phyloP scores from a whole-genome alignment of 2,113 vertebrate species.

The Thamnaconus septentrionalis region DNA sequence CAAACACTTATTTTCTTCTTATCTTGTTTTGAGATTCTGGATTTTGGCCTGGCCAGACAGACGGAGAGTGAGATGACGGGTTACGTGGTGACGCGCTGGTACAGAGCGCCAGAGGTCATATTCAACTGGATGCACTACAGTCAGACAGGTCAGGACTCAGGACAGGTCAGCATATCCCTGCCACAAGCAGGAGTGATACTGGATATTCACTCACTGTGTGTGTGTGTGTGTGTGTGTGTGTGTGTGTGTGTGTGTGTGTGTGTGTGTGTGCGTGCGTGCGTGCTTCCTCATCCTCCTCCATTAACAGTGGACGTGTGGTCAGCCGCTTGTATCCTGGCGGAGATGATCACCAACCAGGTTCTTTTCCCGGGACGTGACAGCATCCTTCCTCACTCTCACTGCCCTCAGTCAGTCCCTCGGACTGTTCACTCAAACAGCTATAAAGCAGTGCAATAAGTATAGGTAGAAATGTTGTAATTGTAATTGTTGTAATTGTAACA shows the following conservation, averaged over 20 bases:
- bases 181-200: neutral
- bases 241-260: neutral
- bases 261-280: neutral
- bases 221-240: neutral
- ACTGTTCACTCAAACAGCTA: too few species aligned
- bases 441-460: too few species aligned
- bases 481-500: too few species aligned
- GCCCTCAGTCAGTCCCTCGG: too few species aligned
- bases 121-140: conserved; percentile 87
- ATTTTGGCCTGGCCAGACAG: conserved; percentile 83
- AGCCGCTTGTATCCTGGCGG: conserved; percentile 82
- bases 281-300: too few species aligned
- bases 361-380: conserved; percentile 82
- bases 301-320: conserved; percentile 83
- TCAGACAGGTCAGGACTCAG: conserved; percentile 70
- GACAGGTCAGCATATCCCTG: neutral
- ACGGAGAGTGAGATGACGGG: conserved; percentile 83
- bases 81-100: conserved; percentile 84
- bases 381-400: conserved; percentile 69
- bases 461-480: too few species aligned
- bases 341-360: conserved; percentile 80
- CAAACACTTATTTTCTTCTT: too few species aligned
- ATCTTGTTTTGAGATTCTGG: conserved; percentile 72
- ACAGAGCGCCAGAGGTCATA: conserved; percentile 82
- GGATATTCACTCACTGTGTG: too few species aligned